phyloP scores from a whole-genome alignment of 2,888 invertebrate species.

The Lasiommata megera region DNA sequence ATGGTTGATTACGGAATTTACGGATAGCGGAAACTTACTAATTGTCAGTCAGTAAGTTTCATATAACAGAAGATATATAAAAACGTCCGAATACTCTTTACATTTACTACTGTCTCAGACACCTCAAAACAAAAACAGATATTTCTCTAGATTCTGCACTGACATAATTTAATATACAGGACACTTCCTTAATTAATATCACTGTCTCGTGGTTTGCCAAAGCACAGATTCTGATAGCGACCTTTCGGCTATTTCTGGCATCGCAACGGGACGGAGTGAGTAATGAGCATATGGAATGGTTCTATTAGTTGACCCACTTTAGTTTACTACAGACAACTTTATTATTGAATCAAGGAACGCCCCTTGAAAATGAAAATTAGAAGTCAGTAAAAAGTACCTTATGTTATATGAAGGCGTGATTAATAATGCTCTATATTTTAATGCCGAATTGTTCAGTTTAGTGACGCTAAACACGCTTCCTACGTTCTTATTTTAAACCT shows the following conservation, averaged over 20 bases:
- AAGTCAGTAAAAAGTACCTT: background rate
- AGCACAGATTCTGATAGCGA: slow-evolving; percentile 56
- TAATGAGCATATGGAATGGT: slow-evolving; percentile 49
- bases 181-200: slow-evolving; percentile 69
- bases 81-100: no score
- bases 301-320: slow-evolving; percentile 64
- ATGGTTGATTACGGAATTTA: no score
- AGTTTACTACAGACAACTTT: slow-evolving; percentile 21
- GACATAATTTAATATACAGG: slow-evolving; percentile 44
- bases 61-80: no score
- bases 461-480: background rate
- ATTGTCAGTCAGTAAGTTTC: no score
- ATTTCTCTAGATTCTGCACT: background rate
- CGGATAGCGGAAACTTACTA: no score
- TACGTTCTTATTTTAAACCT: slow-evolving; percentile 7
- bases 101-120: no score
- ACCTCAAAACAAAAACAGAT: no score
- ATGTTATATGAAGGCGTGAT: background rate
- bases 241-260: slow-evolving; percentile 73
- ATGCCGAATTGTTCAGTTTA: background rate
- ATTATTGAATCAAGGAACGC: slow-evolving; percentile 41
- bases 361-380: background rate
- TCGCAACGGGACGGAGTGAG: slow-evolving; percentile 48
- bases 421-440: background rate
- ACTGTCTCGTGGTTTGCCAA: slow-evolving; percentile 58